Evolutionary conservation across 1,140 invertebrate species (phyloP).

Genomic region (Drosophila lacteicornis): DNA sequence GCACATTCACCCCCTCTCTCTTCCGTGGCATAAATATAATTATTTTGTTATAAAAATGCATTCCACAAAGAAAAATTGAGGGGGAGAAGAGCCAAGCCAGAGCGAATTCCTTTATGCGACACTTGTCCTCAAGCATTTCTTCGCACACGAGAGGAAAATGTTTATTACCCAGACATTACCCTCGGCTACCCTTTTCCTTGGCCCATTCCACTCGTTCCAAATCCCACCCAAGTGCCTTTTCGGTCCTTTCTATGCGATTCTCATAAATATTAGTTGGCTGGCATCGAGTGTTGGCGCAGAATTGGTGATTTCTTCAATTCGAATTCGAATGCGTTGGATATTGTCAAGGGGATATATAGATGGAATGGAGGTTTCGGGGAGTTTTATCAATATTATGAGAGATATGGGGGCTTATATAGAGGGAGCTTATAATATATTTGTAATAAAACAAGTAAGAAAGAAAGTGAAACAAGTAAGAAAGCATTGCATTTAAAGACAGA

Average conservation of each 20-base stretch:
- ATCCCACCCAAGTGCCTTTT: conserved; percentile 32
- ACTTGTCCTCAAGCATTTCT: conserved; percentile 53
- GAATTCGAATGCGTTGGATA: not conserved
- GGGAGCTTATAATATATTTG: too few species aligned
- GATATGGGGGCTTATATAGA: not conserved
- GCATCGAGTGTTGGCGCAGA: not conserved
- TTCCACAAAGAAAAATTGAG: conserved; percentile 36
- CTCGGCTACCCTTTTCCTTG: not conserved
- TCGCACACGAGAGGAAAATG: conserved; percentile 26
- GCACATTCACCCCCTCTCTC: conserved; percentile 7
- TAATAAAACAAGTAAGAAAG: not conserved
- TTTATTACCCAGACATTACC: conserved; percentile 46
- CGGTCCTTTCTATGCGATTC: conserved; percentile 36
- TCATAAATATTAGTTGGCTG: conserved; percentile 30
- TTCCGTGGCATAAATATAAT: conserved; percentile 72
- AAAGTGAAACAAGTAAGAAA: too few species aligned
- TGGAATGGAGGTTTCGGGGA: too few species aligned
- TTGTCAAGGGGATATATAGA: not conserved
- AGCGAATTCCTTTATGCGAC: conserved; percentile 38
- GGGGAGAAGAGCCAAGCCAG: not conserved
- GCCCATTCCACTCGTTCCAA: not conserved
- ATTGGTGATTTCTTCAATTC: conserved; percentile 1
- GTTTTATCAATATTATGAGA: too few species aligned
- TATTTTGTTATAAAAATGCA: conserved; percentile 81
- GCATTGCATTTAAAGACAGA: too few species aligned